Conservation (phyloP, 1,140 invertebrate genomes). For the Heliconius congener region DNA sequence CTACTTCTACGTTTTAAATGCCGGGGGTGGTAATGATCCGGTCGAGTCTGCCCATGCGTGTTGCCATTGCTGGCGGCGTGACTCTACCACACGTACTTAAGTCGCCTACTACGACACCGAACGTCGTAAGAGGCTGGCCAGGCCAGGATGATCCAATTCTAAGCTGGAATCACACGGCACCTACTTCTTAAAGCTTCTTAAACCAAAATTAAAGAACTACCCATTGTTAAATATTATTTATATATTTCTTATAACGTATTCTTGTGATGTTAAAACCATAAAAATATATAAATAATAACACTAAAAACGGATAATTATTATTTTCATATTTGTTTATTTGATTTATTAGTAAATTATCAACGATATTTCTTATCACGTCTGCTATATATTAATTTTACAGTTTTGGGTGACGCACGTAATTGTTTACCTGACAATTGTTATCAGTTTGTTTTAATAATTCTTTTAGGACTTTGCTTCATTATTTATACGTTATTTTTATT, state of each 20-base stretch:
- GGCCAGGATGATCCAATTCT: no score
- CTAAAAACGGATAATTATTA: background rate
- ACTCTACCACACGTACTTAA: no score
- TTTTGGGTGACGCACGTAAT: background rate
- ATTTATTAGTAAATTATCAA: slow-evolving; percentile 4
- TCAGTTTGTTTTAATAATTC: background rate
- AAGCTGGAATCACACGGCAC: no score
- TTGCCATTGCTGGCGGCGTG: no score
- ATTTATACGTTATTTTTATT: background rate
- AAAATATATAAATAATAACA: background rate
- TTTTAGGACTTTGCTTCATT: background rate
- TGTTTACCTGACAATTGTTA: slow-evolving; percentile 2
- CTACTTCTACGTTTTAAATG: no score
- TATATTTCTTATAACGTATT: no score
- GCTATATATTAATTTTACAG: background rate
- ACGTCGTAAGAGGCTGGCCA: no score
- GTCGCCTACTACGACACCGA: no score
- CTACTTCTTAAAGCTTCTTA: background rate
- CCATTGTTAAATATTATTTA: no score
- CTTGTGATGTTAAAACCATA: background rate
- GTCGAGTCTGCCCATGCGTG: no score
- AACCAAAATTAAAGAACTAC: background rate
- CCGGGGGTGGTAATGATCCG: no score
- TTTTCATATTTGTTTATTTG: background rate
- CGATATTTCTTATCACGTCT: background rate